A percentile compares a stretch with the other conserved stretches of the same genome.
phyloP scores from a whole-genome alignment of 2,797 vertebrate genomes.

The Zalophus californianus region DNA sequence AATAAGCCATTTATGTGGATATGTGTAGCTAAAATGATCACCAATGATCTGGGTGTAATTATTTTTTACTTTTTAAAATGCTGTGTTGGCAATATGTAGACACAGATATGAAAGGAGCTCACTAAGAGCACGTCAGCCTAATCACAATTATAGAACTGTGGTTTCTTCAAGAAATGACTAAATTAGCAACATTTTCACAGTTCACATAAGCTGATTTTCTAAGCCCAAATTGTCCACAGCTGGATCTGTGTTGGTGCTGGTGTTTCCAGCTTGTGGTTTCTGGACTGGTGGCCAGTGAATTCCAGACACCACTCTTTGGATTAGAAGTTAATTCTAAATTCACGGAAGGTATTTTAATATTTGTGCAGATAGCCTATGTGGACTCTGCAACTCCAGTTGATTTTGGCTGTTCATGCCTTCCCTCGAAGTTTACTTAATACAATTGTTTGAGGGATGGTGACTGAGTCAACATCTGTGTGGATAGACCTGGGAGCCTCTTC shows the following conservation, averaged over 20 bases:
- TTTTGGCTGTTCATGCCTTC: slow-evolving; percentile 70
- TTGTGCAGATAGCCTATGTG: slow-evolving; percentile 74
- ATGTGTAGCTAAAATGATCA: background rate
- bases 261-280: slow-evolving; percentile 37
- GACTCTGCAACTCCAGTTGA: slow-evolving; percentile 75
- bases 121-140: fast-evolving
- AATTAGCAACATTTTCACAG: background rate
- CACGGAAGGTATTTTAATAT: slow-evolving; percentile 57
- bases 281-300: slow-evolving; percentile 26
- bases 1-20: background rate
- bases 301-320: background rate
- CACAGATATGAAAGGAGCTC: background rate
- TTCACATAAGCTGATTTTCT: background rate
- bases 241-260: background rate
- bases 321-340: slow-evolving; percentile 61
- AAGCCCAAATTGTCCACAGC: background rate
- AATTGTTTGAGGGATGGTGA: slow-evolving; percentile 18
- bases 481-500: background rate
- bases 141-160: background rate
- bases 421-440: slow-evolving; percentile 54
- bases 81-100: background rate
- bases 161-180: background rate
- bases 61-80: background rate
- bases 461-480: slow-evolving; percentile 49
- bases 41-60: background rate